Conservation (phyloP, 2,797 vertebrate species). For the Chelidonichthys spinosus region DNA sequence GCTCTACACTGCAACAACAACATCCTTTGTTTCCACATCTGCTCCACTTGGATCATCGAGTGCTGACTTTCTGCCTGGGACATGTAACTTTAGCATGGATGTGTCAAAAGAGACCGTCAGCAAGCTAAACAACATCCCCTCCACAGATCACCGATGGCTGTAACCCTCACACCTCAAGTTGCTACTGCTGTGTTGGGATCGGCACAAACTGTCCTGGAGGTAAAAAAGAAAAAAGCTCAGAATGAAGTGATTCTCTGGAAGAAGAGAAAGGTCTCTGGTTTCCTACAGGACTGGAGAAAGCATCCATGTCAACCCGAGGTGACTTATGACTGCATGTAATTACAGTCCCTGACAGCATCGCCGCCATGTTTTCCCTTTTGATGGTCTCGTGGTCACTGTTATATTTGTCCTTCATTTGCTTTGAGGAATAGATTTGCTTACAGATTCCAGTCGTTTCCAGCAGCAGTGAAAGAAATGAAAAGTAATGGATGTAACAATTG, state of each 20-base stretch:
- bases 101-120: too few species aligned
- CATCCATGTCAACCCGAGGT: conserved; percentile 39
- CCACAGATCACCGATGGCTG: too few species aligned
- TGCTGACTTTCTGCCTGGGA: too few species aligned
- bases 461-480: conserved; percentile 18
- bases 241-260: conserved; percentile 40
- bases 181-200: too few species aligned
- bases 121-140: too few species aligned
- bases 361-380: conserved; percentile 50
- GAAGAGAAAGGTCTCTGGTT: neutral
- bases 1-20: too few species aligned
- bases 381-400: conserved; percentile 58
- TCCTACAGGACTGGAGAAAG: conserved; percentile 31
- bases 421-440: conserved; percentile 36
- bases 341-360: conserved; percentile 48
- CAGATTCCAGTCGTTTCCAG: conserved; percentile 28
- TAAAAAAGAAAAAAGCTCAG: conserved; percentile 11
- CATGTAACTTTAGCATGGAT: too few species aligned
- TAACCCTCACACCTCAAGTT: too few species aligned
- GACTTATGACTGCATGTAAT: conserved; percentile 64
- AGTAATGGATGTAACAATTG: conserved; percentile 21
- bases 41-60: too few species aligned
- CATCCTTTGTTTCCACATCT: too few species aligned
- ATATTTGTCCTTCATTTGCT: conserved; percentile 51
- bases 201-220: conserved; percentile 19